phyloP scores from a whole-genome alignment of 2,888 invertebrate genomes.

The Griposia aprilina region DNA sequence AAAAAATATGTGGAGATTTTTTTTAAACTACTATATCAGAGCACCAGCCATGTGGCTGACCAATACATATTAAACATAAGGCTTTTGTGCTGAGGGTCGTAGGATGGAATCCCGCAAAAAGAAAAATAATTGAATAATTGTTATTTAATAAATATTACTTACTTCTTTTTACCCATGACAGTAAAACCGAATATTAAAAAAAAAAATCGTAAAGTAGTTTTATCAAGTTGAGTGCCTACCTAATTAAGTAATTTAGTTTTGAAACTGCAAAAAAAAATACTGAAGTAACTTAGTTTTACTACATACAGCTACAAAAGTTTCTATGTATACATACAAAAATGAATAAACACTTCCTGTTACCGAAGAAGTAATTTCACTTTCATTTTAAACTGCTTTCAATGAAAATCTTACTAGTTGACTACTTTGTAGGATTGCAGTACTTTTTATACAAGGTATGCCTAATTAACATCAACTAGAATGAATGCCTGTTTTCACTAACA shows the following conservation, averaged over 20 bases:
- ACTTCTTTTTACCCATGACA: background rate
- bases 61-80: background rate
- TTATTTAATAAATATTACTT: too few species aligned
- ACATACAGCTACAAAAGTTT: background rate
- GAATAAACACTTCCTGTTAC: conserved; percentile 1
- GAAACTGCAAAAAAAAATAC: background rate
- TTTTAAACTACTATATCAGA: too few species aligned
- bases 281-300: background rate
- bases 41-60: background rate
- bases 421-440: background rate
- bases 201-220: background rate
- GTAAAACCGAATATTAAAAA: background rate
- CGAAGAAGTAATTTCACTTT: conserved; percentile 37
- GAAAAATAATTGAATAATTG: background rate
- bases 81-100: background rate
- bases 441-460: background rate
- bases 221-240: too few species aligned
- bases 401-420: background rate
- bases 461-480: background rate
- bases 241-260: background rate
- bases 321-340: background rate
- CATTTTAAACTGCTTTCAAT: conserved; percentile 6
- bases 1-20: background rate
- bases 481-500: background rate
- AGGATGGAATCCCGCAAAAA: background rate